Conservation (phyloP, 2,888 invertebrate genomes). For the Temnothorax unifasciatus region DNA sequence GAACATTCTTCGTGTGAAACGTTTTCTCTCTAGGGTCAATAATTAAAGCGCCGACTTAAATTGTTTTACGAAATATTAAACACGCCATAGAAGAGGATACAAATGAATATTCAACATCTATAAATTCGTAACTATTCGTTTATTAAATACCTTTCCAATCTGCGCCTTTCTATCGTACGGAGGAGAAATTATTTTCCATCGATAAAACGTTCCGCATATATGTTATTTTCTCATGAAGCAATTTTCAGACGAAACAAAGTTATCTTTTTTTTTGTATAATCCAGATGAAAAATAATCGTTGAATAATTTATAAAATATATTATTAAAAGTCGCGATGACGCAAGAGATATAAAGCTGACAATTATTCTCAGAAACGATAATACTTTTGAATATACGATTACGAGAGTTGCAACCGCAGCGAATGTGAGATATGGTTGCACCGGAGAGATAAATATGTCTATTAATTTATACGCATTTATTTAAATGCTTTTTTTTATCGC, state of each 20-base stretch:
- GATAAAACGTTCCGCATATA: neutral
- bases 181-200: conserved; percentile 28
- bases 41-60: conserved; percentile 29
- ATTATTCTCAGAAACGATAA: neutral
- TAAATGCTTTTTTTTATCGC: neutral
- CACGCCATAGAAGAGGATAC: conserved; percentile 19
- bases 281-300: neutral
- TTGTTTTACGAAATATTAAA: conserved; percentile 33
- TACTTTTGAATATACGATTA: neutral
- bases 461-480: conserved; percentile 8
- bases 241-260: neutral
- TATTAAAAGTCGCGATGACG: neutral
- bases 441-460: neutral
- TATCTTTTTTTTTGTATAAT: neutral
- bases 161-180: neutral
- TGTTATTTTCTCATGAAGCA: conserved; percentile 4
- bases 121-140: conserved; percentile 24
- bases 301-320: conserved; percentile 22
- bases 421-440: neutral
- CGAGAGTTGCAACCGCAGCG: neutral
- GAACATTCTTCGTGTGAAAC: conserved; percentile 22
- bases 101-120: conserved; percentile 43
- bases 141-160: conserved; percentile 42
- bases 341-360: neutral
- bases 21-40: neutral